Base-by-base conservation (phyloP, 2,113 vertebrate genomes). In the Odontesthes bonariensis region DNA sequence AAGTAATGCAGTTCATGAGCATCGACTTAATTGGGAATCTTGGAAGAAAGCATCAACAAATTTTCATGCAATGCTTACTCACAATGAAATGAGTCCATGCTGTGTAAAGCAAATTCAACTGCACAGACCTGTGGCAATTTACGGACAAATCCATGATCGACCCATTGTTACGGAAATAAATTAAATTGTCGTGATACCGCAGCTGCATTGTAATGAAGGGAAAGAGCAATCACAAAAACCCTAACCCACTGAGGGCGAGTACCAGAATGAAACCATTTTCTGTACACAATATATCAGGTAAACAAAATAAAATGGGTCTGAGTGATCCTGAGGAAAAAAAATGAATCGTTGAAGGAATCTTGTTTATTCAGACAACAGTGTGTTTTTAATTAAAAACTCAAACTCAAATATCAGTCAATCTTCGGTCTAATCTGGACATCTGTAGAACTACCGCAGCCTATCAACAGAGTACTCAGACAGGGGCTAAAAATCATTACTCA, bases 21-120 rank as follows among this genome's bases (percentile, higher is more conserved):
- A 78, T 57, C 74, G n/a, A 3, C 56, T 85, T 89, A 73, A 89
- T 86, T 86, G 82, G 75, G 79, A 86, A 76, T 69, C 75, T 64
- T 67, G 70, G 73, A 73, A 76, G 73, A 60, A 23, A 63, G 23
- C 38, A 58, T 87, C 82, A 89, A 85, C 86, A 71, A 81, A 76
- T 79, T 75, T 75, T 75, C 84, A 73, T 57, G 81, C 67, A 71
- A 69, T 63, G 73, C 79, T 81, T 19, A 59, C 66, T 69, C 74
- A 22, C 69, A 86, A 88, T 76, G 70, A 88, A 85, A 80, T n/a
- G 72, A 83, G 80, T 79, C 71, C 52, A 59, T 14, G 57, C 65
- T 67, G 74, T 51, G 73, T 58, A 62, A 67, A 85, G 84, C 69
- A 83, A 83, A 83, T 77, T 74, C 75, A 75, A 49, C 79, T 68